Conservation (phyloP, 2,888 invertebrate species). For the Clusia tigrina region DNA sequence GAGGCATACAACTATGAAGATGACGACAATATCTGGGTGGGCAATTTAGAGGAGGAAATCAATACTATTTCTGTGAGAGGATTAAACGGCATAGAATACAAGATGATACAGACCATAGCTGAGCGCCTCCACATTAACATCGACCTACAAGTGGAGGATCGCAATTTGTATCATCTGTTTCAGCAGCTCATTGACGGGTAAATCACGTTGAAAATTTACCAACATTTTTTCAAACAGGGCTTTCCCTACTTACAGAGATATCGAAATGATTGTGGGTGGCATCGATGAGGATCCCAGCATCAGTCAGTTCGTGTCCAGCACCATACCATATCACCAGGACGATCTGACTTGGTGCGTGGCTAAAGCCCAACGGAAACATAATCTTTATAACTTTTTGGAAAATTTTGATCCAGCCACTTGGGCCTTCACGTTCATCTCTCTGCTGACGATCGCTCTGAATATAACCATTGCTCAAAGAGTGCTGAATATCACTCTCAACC, state of each 20-base stretch:
- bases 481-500: slow-evolving; percentile 21
- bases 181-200: slow-evolving; percentile 58
- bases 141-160: slow-evolving; percentile 50
- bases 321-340: slow-evolving; percentile 61
- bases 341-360: slow-evolving; percentile 64
- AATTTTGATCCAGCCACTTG: slow-evolving; percentile 43
- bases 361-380: slow-evolving; percentile 49
- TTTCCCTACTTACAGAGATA: slow-evolving; percentile 43
- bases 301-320: slow-evolving; percentile 54
- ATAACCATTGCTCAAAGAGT: slow-evolving; percentile 41
- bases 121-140: slow-evolving; percentile 54
- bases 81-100: slow-evolving; percentile 56
- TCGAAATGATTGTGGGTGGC: slow-evolving; percentile 61
- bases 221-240: too few species aligned
- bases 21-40: not conserved
- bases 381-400: slow-evolving; percentile 56
- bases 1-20: slow-evolving; percentile 22
- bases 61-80: not conserved
- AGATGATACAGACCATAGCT: slow-evolving; percentile 56
- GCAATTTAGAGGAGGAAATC: not conserved
- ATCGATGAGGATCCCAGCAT: slow-evolving; percentile 60
- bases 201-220: slow-evolving; percentile 20
- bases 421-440: slow-evolving; percentile 40
- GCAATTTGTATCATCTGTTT: slow-evolving; percentile 53
- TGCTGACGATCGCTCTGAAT: slow-evolving; percentile 40